Evolutionary conservation across 1,140 invertebrate genomes (phyloP), one percentile per base, ranked within the genome.

Genomic region (Aphis craccivora): DNA sequence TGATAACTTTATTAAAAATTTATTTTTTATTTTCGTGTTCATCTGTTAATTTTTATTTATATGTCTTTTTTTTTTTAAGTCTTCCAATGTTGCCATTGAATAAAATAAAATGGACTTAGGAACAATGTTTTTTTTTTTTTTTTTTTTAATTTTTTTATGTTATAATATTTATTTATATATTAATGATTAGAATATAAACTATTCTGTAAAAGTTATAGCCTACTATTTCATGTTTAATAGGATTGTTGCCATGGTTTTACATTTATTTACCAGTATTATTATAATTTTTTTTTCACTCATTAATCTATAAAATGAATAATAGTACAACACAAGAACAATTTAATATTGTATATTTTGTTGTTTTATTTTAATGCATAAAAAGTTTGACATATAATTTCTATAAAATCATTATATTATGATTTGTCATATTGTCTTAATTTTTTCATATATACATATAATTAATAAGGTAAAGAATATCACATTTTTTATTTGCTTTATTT

Each of bases 21-120:
- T 92, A 84, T 90, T 92, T 92, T 81, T 83, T 92, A 92, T 92
- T 92, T 92, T 92, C 91, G 91, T 92, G 91, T 92, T 92, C 91
- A 92, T 83, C 91, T 92, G 91, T 92, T 92, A 92, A 92, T 92
- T 92, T 92, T 92, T 91, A 91, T 90, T 76, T 45, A 91, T 91
- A 45, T 91, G 30, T 91, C 25, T 91, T 53, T 91, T 90, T 45
- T 45, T 51, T 90, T 91, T 91, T 92, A 92, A 92, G 91, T 92
- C 91, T 92, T 92, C 91, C 91, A 90, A 92, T 92, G 91, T 92
- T 92, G 91, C 91, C 91, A 92, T 92, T 92, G 60, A 92, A 92
- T 92, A 92, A 92, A 92, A 92, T 92, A 92, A 92, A 92, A 92
- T 92, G 91, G 91, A 92, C 91, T 92, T 92, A 92, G 91, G 91